Base-by-base conservation (phyloP, 2,797 vertebrate genomes). In the Jordanella pulchra region DNA sequence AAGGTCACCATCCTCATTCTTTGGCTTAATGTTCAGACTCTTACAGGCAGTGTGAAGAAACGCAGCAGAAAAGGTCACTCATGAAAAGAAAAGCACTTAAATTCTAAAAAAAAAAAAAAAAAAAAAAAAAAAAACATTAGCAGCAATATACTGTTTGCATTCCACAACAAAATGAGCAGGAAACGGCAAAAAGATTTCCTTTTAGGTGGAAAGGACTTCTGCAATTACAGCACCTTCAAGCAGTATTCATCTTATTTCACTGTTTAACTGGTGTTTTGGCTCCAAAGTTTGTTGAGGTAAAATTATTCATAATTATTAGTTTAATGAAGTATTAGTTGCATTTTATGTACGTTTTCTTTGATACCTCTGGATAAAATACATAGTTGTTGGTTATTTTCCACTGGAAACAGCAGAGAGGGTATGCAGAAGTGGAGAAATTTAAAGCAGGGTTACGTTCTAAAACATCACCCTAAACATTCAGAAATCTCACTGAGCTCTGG, bases 51-150 rank as follows among this genome's bases (percentile, higher is more conserved):
- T 75, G 25, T 30, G 10, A 2, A 1, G 56, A 77, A 79, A 70
- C 42, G 1, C 63, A 67, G 58, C 65, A 15, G 56, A 68, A 85
- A 89, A 89, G 77, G 79, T 87, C 79, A 69, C 50, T 28, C n/a
- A 10, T 17, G 65, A 64, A 27, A 3, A 39, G 23, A 47, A 74
- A 45, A 61, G 53, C 23, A 30, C n/a, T 53, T 2, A 28, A 25
- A 23, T 35, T 60, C 55, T 58, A 32, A 11, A 30, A 18, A 67
- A 71, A 58, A 5, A 39, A 5, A 39, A 39, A 32, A 11, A 30
- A 18, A 67, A 71, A 58, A 5, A 39, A 5, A 39, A 39, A 39
- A 39, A 39, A 5, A 39, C 5, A 39, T 39, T 13, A 27, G 12
- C 7, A 6, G 53, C n/a, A 50, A 25, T 56, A 50, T 35, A 39